Evolutionary conservation across 2,888 invertebrate genomes (phyloP).

Genomic region (Ormyrus nitidulus): DNA sequence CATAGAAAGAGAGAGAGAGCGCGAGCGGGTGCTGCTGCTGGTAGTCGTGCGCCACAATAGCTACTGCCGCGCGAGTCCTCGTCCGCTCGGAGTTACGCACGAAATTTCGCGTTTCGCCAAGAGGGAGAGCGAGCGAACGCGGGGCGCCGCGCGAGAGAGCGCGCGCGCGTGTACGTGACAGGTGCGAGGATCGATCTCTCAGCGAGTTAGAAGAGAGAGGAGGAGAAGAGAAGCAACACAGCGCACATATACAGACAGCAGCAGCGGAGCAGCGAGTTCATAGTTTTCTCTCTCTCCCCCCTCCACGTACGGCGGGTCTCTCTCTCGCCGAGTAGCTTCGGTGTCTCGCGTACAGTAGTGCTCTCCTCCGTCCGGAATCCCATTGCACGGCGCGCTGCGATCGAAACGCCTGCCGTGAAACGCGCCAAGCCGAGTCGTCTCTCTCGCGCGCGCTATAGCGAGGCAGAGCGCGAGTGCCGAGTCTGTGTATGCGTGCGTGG

Average conservation of each 20-base stretch:
- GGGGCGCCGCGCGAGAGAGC: slow-evolving; percentile 12
- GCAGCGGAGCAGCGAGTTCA: slow-evolving; percentile 1
- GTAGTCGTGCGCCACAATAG: too few relatives aligned
- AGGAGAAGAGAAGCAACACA: too few relatives aligned
- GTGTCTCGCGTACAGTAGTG: slow-evolving; percentile 15
- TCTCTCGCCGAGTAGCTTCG: slow-evolving; percentile 29
- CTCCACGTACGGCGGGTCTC: background rate
- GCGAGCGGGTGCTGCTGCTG: background rate
- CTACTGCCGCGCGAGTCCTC: background rate
- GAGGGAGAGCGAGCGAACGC: background rate
- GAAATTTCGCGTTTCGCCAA: background rate
- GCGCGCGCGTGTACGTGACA: slow-evolving; percentile 42
- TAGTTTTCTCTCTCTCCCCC: slow-evolving; percentile 37
- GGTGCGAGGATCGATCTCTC: slow-evolving; percentile 53
- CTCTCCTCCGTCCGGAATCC: slow-evolving; percentile 23
- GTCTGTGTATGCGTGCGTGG: slow-evolving; percentile 2
- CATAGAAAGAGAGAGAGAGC: background rate
- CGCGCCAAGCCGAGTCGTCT: slow-evolving; percentile 42
- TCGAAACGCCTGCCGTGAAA: slow-evolving; percentile 39
- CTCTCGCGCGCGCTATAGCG: background rate
- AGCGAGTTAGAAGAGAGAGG: slow-evolving; percentile 17
- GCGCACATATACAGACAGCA: background rate
- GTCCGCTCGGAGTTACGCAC: background rate
- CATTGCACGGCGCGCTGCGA: slow-evolving; percentile 47
- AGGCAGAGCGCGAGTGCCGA: background rate